Conservation (phyloP, 30 jellyfish, hydroid and myxozoan species). For the Aurelia aurita region DNA sequence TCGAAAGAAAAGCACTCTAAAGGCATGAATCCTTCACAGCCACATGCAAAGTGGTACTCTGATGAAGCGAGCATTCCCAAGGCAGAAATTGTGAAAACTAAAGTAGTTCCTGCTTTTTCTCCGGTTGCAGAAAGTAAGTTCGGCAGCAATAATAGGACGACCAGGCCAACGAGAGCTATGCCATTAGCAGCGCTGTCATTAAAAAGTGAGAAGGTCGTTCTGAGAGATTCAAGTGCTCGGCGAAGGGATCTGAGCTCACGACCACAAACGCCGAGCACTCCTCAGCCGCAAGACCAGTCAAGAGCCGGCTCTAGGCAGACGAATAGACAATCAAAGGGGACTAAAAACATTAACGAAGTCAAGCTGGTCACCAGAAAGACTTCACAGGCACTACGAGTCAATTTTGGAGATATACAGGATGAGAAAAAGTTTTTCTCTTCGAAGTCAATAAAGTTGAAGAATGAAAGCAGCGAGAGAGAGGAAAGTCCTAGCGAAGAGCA, state of each 20-base stretch:
- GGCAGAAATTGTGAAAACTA: constrained; percentile 22
- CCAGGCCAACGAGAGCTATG: not conserved
- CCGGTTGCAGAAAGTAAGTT: not conserved
- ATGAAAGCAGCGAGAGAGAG: too few species aligned
- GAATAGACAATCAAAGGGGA: not conserved
- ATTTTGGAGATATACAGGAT: constrained; percentile 41
- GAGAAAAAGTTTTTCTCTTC: constrained; percentile 14
- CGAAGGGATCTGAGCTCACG: not conserved
- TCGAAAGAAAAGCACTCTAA: not conserved
- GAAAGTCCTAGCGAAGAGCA: not conserved
- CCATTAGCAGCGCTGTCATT: not conserved
- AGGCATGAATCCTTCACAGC: not conserved
- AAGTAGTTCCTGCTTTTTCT: constrained; percentile 47
- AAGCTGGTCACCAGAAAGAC: not conserved
- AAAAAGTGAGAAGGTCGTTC: not conserved
- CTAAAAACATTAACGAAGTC: not conserved
- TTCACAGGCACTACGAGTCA: constrained; percentile 32
- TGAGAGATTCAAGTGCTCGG: constrained; percentile 2
- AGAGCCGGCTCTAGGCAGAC: not conserved
- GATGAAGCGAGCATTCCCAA: not conserved
- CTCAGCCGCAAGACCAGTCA: not conserved
- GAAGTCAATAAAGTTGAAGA: constrained; percentile 5
- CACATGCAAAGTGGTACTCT: not conserved
- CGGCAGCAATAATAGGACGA: not conserved
- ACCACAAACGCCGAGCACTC: not conserved